Conservation (phyloP, 30 jellyfish, hydroid and myxozoan species). For the Phacellophora camtschatica region DNA sequence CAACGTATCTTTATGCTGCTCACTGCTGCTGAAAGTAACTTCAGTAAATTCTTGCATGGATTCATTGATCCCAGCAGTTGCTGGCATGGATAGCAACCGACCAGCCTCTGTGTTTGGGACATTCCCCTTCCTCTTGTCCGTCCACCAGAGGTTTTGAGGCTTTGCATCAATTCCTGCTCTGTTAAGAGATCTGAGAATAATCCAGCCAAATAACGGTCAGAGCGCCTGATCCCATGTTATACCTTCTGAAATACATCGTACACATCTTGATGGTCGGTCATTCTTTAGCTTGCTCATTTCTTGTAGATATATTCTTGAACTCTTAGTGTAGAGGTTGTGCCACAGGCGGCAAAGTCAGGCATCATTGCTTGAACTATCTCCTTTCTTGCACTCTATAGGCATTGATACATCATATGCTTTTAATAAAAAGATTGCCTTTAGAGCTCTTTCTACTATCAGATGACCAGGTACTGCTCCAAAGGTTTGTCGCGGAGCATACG, state of each 20-base stretch:
- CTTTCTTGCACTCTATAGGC: conserved; percentile 5
- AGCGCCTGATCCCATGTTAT: conserved; percentile 50
- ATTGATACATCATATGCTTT: conserved; percentile 28
- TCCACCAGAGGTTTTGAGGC: conserved; percentile 36
- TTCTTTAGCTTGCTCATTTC: conserved; percentile 3
- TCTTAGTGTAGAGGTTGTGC: no score
- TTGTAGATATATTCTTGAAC: no score
- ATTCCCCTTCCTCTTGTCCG: conserved; percentile 60
- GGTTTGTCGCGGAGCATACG: conserved; percentile 45
- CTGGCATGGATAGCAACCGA: conserved; percentile 7
- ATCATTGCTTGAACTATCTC: no score
- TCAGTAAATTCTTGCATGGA: conserved; percentile 17
- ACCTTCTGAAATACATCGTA: neutral
- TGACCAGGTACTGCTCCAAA: conserved; percentile 54
- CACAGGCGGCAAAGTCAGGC: no score
- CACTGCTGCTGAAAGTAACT: conserved; percentile 9
- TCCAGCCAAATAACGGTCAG: conserved; percentile 69
- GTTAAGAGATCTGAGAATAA: conserved; percentile 52
- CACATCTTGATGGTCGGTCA: no score
- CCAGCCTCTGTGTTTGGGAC: conserved; percentile 7
- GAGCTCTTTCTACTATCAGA: conserved; percentile 40
- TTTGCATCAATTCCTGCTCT: conserved; percentile 1
- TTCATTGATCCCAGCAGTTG: neutral
- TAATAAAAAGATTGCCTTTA: conserved; percentile 24
- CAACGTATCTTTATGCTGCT: conserved; percentile 37